Evolutionary conservation across 1,140 invertebrate genomes (phyloP), one percentile per base, ranked within the genome.

Genomic region (Drosophila insularis): DNA sequence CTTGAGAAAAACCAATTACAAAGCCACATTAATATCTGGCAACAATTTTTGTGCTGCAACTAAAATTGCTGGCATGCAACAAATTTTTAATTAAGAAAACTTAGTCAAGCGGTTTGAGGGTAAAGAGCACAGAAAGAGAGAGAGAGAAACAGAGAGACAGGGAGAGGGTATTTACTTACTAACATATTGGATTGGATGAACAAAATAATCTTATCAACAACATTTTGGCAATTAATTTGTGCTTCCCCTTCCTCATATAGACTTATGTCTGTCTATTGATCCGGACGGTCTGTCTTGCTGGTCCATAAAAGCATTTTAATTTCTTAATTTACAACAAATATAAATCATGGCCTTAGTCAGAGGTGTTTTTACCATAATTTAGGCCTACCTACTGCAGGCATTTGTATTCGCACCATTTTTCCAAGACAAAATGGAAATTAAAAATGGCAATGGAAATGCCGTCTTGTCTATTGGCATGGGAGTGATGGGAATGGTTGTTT

Each of bases 301-400:
- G 40, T 37, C 84, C 85, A 89, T 84, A 89, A 89, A 89, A 75
- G 70, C 80, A 89, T 89, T 89, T 89, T 89, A 89, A 89, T 89
- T 89, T 89, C 84, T 89, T 89, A 80, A 89, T 89, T 89, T 89
- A 84, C 80, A 87, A 72, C 80, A 80, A 72, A 80, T 72, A 89
- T 89, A 89, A 89, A 89, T 89, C 84, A 89, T 75, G 68, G 80
- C 73, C 80, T 74, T 59, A 74, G 84, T 71, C 19, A 35, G 27
- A 35, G 43, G 43, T 87, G 82, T 87, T 80, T 71, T 87, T 68
- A 74, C 84, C 80, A 89, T 89, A 89, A 74, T 84, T 81, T 74
- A 80, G 84, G 81, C 75, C 80, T 84, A 71, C 77, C 65, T 69
- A 40, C 63, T 56, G 72, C 72, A 74, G 72, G 72, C 67, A 71